These are phyloP conservation scores for Metalampra italica DNA, from an alignment of 2,888 invertebrate genomes.

Conservation along the genomic window DNA sequence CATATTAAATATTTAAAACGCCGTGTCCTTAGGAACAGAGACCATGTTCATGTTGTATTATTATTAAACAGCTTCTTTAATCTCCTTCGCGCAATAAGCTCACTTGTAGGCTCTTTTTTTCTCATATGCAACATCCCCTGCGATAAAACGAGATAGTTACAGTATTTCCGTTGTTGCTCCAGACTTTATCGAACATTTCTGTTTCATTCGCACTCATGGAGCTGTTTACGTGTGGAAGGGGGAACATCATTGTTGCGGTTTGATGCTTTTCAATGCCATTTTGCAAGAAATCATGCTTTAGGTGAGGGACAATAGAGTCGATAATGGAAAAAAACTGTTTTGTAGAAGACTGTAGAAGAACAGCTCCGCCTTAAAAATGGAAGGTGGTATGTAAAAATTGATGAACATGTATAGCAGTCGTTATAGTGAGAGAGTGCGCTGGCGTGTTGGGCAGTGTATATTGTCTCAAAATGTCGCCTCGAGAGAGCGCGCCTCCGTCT, in stretches of 20 bases:
- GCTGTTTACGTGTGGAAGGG: slow-evolving; percentile 46
- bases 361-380: slow-evolving; percentile 79
- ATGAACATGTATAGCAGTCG: slow-evolving; percentile 78
- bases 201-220: slow-evolving; percentile 53
- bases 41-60: slow-evolving; percentile 72
- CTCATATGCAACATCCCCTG: slow-evolving; percentile 30
- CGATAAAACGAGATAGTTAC: slow-evolving; percentile 37
- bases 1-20: slow-evolving; percentile 75
- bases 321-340: slow-evolving; percentile 15
- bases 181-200: slow-evolving; percentile 31
- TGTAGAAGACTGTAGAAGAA: slow-evolving; percentile 55
- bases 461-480: slow-evolving; percentile 75
- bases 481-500: slow-evolving; percentile 55
- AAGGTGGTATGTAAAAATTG: slow-evolving; percentile 79
- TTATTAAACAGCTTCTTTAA: slow-evolving; percentile 72
- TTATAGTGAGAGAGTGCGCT: slow-evolving; percentile 78
- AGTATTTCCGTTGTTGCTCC: slow-evolving; percentile 24
- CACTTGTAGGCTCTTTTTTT: slow-evolving; percentile 40
- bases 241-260: slow-evolving; percentile 53
- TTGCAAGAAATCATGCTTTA: slow-evolving; percentile 24
- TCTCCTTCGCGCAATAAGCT: slow-evolving; percentile 47
- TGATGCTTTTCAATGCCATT: slow-evolving; percentile 33
- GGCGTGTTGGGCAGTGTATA: slow-evolving; percentile 76
- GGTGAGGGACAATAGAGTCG: neutral
- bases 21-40: slow-evolving; percentile 64